phyloP scores from a whole-genome alignment of 1,140 invertebrate species.

The Bradysia coprophila region DNA sequence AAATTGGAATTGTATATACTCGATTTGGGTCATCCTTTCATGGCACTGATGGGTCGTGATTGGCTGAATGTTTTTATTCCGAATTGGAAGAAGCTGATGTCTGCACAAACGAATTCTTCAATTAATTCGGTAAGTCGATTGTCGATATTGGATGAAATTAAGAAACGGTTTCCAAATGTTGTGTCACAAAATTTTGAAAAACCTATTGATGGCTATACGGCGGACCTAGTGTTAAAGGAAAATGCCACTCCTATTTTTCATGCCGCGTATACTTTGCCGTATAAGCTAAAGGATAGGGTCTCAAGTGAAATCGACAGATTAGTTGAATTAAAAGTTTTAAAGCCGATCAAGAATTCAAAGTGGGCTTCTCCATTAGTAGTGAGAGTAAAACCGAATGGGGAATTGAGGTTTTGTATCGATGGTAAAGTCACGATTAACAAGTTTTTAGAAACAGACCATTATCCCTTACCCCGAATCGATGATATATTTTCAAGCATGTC shows the following conservation, averaged over 20 bases:
- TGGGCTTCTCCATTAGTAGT: slow-evolving; percentile 21
- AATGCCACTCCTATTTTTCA: slow-evolving; percentile 8
- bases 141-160: slow-evolving; percentile 1
- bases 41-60: not conserved
- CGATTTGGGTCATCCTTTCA: not conserved
- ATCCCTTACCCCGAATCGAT: slow-evolving; percentile 15
- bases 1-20: not conserved
- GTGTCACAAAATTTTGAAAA: slow-evolving; percentile 5
- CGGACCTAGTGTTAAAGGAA: slow-evolving; percentile 6
- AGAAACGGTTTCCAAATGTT: slow-evolving; percentile 1
- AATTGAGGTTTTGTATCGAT: slow-evolving; percentile 24
- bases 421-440: slow-evolving; percentile 23
- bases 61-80: not conserved
- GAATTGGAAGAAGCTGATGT: not conserved
- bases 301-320: slow-evolving; percentile 10
- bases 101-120: not conserved
- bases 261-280: slow-evolving; percentile 9
- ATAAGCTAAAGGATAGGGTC: slow-evolving; percentile 10
- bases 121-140: not conserved
- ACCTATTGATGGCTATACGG: slow-evolving; percentile 6
- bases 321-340: slow-evolving; percentile 6
- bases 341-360: slow-evolving; percentile 10
- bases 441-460: slow-evolving; percentile 12
- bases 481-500: slow-evolving; percentile 16
- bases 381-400: slow-evolving; percentile 24